These are phyloP conservation scores for Acrocyrtus sp. DNA, from an alignment of 2,888 invertebrate genomes.

Conservation along the genomic window DNA sequence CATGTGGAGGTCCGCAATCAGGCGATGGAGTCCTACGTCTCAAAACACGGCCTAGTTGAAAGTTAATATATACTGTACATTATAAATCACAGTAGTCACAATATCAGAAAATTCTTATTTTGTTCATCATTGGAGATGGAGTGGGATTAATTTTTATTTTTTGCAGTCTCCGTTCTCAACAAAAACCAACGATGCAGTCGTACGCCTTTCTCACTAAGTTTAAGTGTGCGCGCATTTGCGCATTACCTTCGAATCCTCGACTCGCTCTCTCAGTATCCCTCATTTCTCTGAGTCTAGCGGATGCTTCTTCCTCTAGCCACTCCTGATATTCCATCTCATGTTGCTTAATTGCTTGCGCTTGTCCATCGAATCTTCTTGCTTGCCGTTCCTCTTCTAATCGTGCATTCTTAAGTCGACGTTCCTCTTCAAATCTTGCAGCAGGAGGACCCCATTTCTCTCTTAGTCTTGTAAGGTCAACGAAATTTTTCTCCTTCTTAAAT, in stretches of 20 bases:
- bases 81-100: background rate
- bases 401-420: slow-evolving; percentile 8
- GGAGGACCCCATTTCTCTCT: slow-evolving; percentile 29
- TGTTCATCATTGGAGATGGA: background rate
- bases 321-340: slow-evolving; percentile 25
- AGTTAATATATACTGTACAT: background rate
- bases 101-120: background rate
- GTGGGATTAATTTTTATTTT: background rate
- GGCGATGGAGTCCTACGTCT: slow-evolving; percentile 27
- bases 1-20: background rate
- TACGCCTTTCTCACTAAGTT: background rate
- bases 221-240: background rate
- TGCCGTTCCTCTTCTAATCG: slow-evolving; percentile 21
- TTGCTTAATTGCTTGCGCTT: slow-evolving; percentile 24
- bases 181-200: background rate
- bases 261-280: background rate
- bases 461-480: slow-evolving; percentile 16
- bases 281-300: slow-evolving; percentile 2
- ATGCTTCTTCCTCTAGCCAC: slow-evolving; percentile 41
- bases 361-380: slow-evolving; percentile 16
- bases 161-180: background rate
- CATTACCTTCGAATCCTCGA: slow-evolving; percentile 32
- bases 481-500: slow-evolving; percentile 36
- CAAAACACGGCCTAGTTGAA: slow-evolving; percentile 15
- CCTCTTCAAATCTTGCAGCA: slow-evolving; percentile 13